Conservation (phyloP, 2,113 vertebrate genomes). For the Oncorhynchus mykiss region DNA sequence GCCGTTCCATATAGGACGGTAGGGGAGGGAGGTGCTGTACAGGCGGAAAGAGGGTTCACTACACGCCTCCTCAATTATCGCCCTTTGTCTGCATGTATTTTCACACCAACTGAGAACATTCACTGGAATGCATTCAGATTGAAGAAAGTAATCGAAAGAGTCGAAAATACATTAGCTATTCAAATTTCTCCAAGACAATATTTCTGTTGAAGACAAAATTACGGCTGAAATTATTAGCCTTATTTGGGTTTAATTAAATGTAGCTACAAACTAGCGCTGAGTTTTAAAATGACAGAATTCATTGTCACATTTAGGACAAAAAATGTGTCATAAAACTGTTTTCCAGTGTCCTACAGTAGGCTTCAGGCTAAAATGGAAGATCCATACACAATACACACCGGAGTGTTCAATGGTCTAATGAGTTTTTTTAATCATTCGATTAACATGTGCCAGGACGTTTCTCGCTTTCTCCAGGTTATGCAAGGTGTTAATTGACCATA, state of each 20-base stretch:
- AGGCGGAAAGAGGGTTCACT: conserved; percentile 17
- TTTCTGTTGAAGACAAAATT: no score
- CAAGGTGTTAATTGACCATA: not conserved
- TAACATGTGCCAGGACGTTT: conserved; percentile 1
- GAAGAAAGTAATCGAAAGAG: conserved; percentile 24
- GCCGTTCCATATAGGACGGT: not conserved
- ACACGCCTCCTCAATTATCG: conserved; percentile 44
- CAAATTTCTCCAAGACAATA: no score
- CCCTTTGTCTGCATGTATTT: conserved; percentile 33
- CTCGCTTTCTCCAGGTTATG: not conserved
- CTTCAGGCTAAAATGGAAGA: not conserved
- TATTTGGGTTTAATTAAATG: not conserved
- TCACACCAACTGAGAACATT: conserved; percentile 19
- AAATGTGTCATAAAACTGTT: not conserved
- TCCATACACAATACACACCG: not conserved
- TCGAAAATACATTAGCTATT: conserved; percentile 20
- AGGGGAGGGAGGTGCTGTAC: not conserved
- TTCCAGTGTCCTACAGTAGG: not conserved
- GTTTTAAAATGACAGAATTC: conserved; percentile 12
- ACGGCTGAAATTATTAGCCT: no score
- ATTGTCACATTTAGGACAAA: not conserved
- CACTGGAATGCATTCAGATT: conserved; percentile 14
- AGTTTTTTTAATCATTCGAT: not conserved
- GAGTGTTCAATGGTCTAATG: conserved; percentile 2
- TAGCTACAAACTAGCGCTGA: conserved; percentile 12